Conservation (phyloP, 2,113 vertebrate species). For the Saguinus midas region DNA sequence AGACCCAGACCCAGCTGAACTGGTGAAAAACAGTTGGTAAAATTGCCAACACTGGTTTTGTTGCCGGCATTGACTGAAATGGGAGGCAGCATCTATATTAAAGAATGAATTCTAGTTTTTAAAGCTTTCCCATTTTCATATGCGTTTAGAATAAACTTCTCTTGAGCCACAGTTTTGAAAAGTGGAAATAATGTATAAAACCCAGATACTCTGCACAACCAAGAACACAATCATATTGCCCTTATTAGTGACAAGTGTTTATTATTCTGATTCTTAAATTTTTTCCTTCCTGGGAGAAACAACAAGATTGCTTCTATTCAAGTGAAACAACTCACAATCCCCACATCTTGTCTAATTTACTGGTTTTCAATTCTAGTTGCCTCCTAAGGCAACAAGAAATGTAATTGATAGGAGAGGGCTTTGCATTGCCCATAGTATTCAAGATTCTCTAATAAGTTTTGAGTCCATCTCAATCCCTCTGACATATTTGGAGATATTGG, state of each 20-base stretch:
- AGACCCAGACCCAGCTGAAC: slow-evolving; percentile 25
- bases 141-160: slow-evolving; percentile 8
- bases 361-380: neutral
- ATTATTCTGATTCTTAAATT: slow-evolving; percentile 69
- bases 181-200: slow-evolving; percentile 61
- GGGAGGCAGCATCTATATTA: neutral
- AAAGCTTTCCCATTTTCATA: slow-evolving; percentile 20
- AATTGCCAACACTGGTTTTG: slow-evolving; percentile 52
- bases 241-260: slow-evolving; percentile 54
- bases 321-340: neutral
- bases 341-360: slow-evolving; percentile 44
- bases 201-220: slow-evolving; percentile 43
- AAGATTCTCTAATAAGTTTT: neutral
- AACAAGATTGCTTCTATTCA: slow-evolving; percentile 37
- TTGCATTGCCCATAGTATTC: neutral
- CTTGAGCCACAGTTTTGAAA: slow-evolving; percentile 58
- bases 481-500: neutral
- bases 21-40: slow-evolving; percentile 61
- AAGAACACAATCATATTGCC: slow-evolving; percentile 72
- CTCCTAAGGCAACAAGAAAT: neutral
- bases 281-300: slow-evolving; percentile 63
- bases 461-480: neutral
- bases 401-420: neutral
- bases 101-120: slow-evolving; percentile 37
- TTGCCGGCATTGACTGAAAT: slow-evolving; percentile 16